These are phyloP conservation scores for Kryptolebias marmoratus DNA, from an alignment of 2,113 vertebrate genomes.

Conservation along the genomic window DNA sequence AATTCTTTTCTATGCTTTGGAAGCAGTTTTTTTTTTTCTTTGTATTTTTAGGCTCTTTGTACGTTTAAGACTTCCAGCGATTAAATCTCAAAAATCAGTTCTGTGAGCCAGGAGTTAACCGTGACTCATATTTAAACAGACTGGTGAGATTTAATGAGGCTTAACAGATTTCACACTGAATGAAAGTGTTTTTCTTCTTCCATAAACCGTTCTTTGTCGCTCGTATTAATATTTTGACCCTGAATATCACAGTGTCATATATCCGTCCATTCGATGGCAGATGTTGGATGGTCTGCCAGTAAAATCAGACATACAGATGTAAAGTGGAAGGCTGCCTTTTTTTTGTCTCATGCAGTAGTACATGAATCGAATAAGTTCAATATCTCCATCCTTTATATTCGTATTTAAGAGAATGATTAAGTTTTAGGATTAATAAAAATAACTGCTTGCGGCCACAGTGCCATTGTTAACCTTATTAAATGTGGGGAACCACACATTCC, in stretches of 20 bases:
- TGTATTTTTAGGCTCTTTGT: background rate
- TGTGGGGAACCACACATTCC: background rate
- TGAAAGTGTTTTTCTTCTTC: slow-evolving; percentile 11
- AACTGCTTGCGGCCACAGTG: background rate
- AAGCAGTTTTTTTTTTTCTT: background rate
- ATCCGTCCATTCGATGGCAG: too few relatives aligned
- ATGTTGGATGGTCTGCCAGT: background rate
- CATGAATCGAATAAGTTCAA: background rate
- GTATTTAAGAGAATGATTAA: too few relatives aligned
- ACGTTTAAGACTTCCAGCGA: slow-evolving; percentile 22
- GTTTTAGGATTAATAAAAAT: too few relatives aligned
- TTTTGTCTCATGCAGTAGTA: background rate
- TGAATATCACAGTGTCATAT: slow-evolving; percentile 4
- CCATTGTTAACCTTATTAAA: background rate
- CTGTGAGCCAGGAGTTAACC: slow-evolving; percentile 46
- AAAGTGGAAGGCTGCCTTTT: too few relatives aligned
- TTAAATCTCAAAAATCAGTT: slow-evolving; percentile 38
- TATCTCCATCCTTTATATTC: background rate
- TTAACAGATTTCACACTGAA: slow-evolving; percentile 44
- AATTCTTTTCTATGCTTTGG: slow-evolving; percentile 1
- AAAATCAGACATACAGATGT: background rate
- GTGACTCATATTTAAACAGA: slow-evolving; percentile 59
- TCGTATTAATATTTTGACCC: slow-evolving; percentile 5
- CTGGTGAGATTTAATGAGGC: slow-evolving; percentile 55
- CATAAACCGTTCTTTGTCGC: background rate